A percentile compares a stretch with the other conserved stretches of the same genome.
Conservation (phyloP, 2,113 vertebrate species). For the Anas platyrhynchos region DNA sequence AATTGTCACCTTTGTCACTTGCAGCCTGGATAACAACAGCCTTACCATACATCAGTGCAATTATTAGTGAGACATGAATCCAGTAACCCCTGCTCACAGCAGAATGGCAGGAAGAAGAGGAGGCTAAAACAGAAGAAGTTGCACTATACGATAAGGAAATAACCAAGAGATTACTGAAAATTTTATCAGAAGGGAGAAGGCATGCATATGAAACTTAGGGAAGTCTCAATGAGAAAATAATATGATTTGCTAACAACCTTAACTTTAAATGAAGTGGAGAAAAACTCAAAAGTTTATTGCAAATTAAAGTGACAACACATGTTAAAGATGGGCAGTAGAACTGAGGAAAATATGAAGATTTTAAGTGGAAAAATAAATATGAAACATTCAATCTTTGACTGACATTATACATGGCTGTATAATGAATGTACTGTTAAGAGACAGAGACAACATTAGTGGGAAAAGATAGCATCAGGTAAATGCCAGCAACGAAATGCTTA, state of each 20-base stretch:
- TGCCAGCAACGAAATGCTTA: neutral
- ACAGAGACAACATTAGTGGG: neutral
- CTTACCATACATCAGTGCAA: neutral
- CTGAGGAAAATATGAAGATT: neutral
- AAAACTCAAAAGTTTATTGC: neutral
- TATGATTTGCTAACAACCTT: neutral
- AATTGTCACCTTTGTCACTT: neutral
- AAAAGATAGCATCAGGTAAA: neutral
- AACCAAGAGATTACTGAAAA: neutral
- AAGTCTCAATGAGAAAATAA: neutral
- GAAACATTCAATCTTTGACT: neutral
- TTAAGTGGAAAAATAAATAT: neutral
- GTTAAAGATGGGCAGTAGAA: neutral
- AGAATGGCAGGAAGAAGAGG: neutral
- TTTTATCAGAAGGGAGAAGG: neutral
- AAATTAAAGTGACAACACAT: neutral
- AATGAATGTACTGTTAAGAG: neutral
- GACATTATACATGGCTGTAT: neutral
- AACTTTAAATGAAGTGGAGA: neutral
- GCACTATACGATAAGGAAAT: neutral
- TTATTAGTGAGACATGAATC: neutral
- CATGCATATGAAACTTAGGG: neutral
- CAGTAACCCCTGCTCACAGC: neutral
- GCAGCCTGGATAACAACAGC: neutral
- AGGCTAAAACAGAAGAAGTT: neutral